Evolutionary conservation across 1,140 invertebrate genomes (phyloP).

Genomic region (Adoxophyes honmai): DNA sequence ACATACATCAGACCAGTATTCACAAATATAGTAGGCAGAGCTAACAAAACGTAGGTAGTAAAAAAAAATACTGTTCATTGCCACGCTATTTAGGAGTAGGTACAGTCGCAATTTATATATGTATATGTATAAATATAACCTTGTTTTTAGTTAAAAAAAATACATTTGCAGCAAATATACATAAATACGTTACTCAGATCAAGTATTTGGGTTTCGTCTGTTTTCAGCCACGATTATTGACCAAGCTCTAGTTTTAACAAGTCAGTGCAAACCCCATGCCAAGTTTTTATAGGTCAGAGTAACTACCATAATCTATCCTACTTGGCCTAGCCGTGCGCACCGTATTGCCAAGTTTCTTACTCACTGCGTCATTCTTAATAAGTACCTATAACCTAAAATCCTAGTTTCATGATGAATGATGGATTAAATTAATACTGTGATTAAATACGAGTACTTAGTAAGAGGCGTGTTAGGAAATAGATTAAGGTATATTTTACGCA

Average conservation of each 20-base stretch:
- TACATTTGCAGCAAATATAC: neutral
- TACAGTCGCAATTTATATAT: too few species aligned
- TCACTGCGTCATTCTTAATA: conserved; percentile 47
- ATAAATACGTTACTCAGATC: neutral
- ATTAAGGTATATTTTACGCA: too few species aligned
- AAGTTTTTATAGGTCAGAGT: conserved; percentile 64
- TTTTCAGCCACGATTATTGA: conserved; percentile 2
- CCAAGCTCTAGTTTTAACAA: neutral
- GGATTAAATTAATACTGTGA: too few species aligned
- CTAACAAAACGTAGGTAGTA: too few species aligned
- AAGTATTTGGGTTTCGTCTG: neutral
- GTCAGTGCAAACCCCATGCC: conserved; percentile 29
- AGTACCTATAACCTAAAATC: conserved; percentile 33
- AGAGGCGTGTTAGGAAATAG: too few species aligned
- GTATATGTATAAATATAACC: too few species aligned
- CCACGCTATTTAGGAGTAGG: too few species aligned
- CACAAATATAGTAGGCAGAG: too few species aligned
- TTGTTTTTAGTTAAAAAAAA: too few species aligned
- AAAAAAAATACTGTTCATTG: too few species aligned
- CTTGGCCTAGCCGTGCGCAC: conserved; percentile 52
- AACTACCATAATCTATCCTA: conserved; percentile 56
- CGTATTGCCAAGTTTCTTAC: conserved; percentile 59
- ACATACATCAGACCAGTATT: too few species aligned
- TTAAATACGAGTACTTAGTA: too few species aligned
- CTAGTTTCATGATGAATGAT: conserved; percentile 12